phyloP scores from a whole-genome alignment of 2,113 vertebrate genomes.

The Cairina moschata region DNA sequence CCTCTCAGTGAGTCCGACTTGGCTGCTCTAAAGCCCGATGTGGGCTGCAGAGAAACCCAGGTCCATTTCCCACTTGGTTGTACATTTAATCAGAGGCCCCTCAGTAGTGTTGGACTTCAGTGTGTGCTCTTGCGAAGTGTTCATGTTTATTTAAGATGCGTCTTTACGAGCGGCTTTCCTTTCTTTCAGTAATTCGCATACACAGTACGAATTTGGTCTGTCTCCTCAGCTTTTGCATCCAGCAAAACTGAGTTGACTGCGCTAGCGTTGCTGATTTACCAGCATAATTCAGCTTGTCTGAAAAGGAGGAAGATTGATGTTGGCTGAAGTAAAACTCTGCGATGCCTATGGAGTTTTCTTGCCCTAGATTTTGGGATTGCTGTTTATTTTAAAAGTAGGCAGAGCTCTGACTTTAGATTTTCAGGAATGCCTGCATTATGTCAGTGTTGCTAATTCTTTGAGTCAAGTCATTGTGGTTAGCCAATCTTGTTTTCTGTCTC shows the following conservation, averaged over 20 bases:
- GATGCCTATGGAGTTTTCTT: slow-evolving; percentile 27
- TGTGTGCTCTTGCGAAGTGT: neutral
- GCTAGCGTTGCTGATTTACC: neutral
- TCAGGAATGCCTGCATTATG: slow-evolving; percentile 38
- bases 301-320: slow-evolving; percentile 23
- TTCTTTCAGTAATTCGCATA: neutral
- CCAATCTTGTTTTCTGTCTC: slow-evolving; percentile 56
- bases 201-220: neutral
- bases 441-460: slow-evolving; percentile 33
- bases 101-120: neutral
- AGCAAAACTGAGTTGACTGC: neutral
- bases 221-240: slow-evolving; percentile 30
- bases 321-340: slow-evolving; percentile 34
- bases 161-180: slow-evolving; percentile 34
- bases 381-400: neutral
- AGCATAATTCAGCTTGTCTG: slow-evolving; percentile 4
- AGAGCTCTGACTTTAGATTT: slow-evolving; percentile 36
- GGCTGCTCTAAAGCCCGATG: neutral
- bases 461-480: slow-evolving; percentile 67
- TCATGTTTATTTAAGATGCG: slow-evolving; percentile 16
- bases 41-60: neutral
- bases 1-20: neutral
- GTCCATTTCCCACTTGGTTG: neutral
- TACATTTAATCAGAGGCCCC: neutral
- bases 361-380: slow-evolving; percentile 12